Conservation (phyloP, 2,113 vertebrate species). For the Vicugna pacos region DNA sequence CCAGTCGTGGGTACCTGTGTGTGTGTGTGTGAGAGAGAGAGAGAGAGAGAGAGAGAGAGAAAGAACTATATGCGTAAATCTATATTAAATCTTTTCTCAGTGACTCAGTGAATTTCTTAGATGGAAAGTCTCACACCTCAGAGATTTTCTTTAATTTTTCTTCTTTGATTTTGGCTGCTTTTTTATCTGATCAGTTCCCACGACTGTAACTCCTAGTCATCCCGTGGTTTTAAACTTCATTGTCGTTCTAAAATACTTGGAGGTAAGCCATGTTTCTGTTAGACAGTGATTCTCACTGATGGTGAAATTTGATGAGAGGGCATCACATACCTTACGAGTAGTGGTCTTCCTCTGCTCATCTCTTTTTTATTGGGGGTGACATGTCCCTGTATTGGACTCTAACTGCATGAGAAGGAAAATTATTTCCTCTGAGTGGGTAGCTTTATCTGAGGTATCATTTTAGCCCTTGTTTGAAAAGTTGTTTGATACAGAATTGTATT, state of each 20-base stretch:
- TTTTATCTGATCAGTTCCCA: not conserved
- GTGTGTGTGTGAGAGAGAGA: not conserved
- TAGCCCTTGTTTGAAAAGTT: not conserved
- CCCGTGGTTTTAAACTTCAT: not conserved
- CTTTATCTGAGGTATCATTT: constrained; percentile 31
- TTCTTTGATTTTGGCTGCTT: constrained; percentile 27
- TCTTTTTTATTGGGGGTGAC: not conserved
- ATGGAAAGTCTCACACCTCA: not conserved
- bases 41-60: not conserved
- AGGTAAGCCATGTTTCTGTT: not conserved
- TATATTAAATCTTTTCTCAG: not conserved
- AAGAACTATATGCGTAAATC: not conserved
- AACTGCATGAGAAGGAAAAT: not conserved
- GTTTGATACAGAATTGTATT: constrained; percentile 9
- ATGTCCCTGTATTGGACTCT: not conserved
- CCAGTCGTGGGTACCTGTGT: not conserved
- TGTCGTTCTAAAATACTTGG: not conserved
- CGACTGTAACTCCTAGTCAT: not conserved
- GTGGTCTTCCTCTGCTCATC: not conserved
- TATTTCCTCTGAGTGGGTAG: not conserved
- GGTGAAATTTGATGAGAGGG: not conserved
- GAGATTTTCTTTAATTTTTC: constrained; percentile 21
- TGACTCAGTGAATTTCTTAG: not conserved
- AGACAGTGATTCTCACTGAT: not conserved
- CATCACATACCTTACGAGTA: not conserved